Base-by-base conservation (phyloP, 2,797 vertebrate genomes). In the Enteromius unitaeniatus region DNA sequence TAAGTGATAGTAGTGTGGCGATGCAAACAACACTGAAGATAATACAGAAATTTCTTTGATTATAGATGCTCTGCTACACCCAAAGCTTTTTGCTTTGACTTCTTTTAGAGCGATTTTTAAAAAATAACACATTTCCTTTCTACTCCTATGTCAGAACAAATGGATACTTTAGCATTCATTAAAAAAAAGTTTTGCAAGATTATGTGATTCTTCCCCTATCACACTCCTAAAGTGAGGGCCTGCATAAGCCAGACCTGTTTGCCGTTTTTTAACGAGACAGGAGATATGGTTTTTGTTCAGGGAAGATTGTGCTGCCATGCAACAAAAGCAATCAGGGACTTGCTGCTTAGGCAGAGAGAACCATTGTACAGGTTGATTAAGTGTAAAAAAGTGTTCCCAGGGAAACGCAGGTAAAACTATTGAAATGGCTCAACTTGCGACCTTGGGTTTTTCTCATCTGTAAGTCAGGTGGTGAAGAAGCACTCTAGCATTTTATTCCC, bases 331-430 rank as follows among this genome's bases (percentile, higher is more conserved):
- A 88, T 88, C 86, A 87, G 86, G 49, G 74, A 74, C 80, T 86
- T 60, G 21, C 42, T 28, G 82, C 85, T 85, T 67, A 84, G 79
- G 65, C 65, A 65, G 69, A 68, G 73, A 40, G 51, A 74, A 37
- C 51, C 65, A 86, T 89, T 91, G 86, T 87, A 83, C 78, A 37
- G 65, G 81, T 85, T 86, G 86, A 88, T 70, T 81, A 79, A 74
- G 82, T 26, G 34, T 82, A 76, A 87, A 88, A 92, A 89, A 26
- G 84, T 89, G 89, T 81, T 88, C 80, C 91, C 91, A 91, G 55
- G 81, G 89, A 86, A 89, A 93, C 89, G 62, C 75, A 87, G 89
- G 86, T 89, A 45, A 90, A 88, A 90, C 88, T 68, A 83, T 84
- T 86, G 80, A 91, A 90, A 84, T 78, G 83, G 81, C 86, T 86